These are phyloP conservation scores for Tipula confusa DNA, from an alignment of 2,888 invertebrate species.

Conservation along the genomic window DNA sequence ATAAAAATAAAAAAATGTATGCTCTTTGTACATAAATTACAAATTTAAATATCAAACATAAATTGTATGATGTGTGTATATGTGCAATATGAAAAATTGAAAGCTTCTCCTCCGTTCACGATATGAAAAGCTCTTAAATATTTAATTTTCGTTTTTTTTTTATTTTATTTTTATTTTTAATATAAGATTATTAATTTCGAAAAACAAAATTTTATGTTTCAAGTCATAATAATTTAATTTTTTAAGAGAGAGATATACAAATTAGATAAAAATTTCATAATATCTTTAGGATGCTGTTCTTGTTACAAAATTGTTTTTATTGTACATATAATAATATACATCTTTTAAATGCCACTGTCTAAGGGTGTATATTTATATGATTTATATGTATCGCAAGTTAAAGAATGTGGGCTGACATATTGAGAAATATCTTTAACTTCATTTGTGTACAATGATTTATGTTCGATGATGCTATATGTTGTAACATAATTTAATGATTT, in stretches of 20 bases:
- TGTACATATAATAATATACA: no score
- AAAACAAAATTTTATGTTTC: not conserved
- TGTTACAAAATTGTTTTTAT: not conserved
- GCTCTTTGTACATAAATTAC: not conserved
- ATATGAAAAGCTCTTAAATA: not conserved
- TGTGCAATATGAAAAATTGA: not conserved
- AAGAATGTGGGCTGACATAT: not conserved
- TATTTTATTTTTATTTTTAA: not conserved
- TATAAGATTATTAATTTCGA: not conserved
- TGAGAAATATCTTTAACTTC: not conserved
- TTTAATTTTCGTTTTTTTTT: no score
- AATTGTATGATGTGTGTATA: no score
- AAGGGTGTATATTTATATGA: not conserved
- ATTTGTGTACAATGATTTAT: not conserved
- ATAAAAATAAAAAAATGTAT: not conserved
- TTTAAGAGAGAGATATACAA: not conserved
- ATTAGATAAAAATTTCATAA: not conserved
- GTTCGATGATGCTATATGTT: not conserved
- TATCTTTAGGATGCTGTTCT: not conserved
- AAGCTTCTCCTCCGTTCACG: not conserved
- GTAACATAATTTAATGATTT: not conserved
- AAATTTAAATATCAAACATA: not conserved
- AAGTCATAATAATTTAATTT: constrained; percentile 1
- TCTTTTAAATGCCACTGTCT: not conserved
- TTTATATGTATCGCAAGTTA: not conserved